phyloP scores from a whole-genome alignment of 2,113 vertebrate species.

The Symphodus melops region DNA sequence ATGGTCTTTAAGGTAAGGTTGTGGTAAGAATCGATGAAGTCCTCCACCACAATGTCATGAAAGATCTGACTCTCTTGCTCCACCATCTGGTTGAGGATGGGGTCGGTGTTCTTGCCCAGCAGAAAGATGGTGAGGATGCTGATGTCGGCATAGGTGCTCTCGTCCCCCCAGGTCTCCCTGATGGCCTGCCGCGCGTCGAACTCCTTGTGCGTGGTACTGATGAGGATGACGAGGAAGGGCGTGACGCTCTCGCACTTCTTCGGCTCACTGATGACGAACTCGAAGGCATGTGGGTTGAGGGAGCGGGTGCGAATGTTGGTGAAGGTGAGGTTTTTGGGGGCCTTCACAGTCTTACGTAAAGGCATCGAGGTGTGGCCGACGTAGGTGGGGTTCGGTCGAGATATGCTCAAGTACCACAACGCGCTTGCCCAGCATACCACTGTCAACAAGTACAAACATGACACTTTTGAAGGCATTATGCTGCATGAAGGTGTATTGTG shows the following conservation, averaged over 20 bases:
- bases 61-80: slow-evolving; percentile 99
- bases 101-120: slow-evolving; percentile 91
- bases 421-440: slow-evolving; percentile 98
- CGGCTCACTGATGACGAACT: slow-evolving; percentile 96
- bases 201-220: slow-evolving; percentile 98
- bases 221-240: slow-evolving; percentile 96
- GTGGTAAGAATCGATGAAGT: slow-evolving; percentile 98
- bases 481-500: slow-evolving; percentile 83
- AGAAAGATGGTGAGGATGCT: slow-evolving; percentile 94
- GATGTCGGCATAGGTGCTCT: slow-evolving; percentile 93
- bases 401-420: slow-evolving; percentile 96
- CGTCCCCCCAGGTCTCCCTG: slow-evolving; percentile 97
- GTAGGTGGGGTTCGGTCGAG: slow-evolving; percentile 92
- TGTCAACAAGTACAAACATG: slow-evolving; percentile 96
- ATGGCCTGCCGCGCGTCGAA: slow-evolving; percentile 98
- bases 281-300: slow-evolving; percentile 94
- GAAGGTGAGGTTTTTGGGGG: slow-evolving; percentile 89
- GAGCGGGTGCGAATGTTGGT: slow-evolving; percentile 96
- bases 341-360: slow-evolving; percentile 84
- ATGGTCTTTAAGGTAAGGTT: slow-evolving; percentile 98
- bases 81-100: slow-evolving; percentile 96
- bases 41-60: slow-evolving; percentile 97
- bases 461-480: slow-evolving; percentile 99
- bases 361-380: slow-evolving; percentile 88
- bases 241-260: slow-evolving; percentile 90